Evolutionary conservation across 1,140 invertebrate genomes (phyloP).

Genomic region (Drosophila arizonae): DNA sequence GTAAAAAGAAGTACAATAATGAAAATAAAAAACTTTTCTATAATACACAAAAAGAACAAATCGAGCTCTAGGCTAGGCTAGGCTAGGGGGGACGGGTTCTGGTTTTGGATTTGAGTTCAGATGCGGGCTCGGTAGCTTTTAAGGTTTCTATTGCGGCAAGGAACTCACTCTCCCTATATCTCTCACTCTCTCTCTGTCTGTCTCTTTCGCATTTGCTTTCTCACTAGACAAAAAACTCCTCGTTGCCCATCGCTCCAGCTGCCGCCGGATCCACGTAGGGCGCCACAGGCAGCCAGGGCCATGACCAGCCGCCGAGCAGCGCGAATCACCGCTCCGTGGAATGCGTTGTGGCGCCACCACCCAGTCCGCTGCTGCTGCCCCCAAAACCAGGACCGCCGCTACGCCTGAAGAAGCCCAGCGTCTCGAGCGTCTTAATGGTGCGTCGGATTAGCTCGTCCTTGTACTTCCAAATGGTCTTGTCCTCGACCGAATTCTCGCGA

Average conservation of each 20-base stretch:
- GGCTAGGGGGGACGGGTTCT: constrained; percentile 17
- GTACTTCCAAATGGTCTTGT: constrained; percentile 94
- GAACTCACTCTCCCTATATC: background rate
- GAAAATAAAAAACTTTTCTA: constrained; percentile 35
- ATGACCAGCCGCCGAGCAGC: constrained; percentile 64
- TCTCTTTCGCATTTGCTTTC: background rate
- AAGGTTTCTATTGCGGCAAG: constrained; percentile 6
- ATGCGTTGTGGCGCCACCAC: constrained; percentile 70
- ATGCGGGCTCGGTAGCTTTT: constrained; percentile 8
- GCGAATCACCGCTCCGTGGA: constrained; percentile 80
- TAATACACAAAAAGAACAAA: constrained; percentile 46
- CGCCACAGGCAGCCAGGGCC: constrained; percentile 55
- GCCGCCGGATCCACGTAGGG: constrained; percentile 57
- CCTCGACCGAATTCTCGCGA: constrained; percentile 91
- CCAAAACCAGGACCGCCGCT: constrained; percentile 49
- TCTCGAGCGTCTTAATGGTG: constrained; percentile 88
- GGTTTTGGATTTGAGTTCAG: constrained; percentile 22
- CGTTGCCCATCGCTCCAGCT: constrained; percentile 52
- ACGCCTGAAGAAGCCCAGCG: constrained; percentile 88
- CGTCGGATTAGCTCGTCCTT: constrained; percentile 89
- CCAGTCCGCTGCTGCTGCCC: constrained; percentile 52
- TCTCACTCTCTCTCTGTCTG: background rate
- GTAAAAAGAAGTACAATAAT: constrained; percentile 2
- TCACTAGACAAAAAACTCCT: constrained; percentile 68
- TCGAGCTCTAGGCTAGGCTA: constrained; percentile 26